A percentile compares a stretch with the other conserved stretches of the same genome.
phyloP scores from a whole-genome alignment of 2,113 vertebrate genomes.

The Pollimyrus isidori region DNA sequence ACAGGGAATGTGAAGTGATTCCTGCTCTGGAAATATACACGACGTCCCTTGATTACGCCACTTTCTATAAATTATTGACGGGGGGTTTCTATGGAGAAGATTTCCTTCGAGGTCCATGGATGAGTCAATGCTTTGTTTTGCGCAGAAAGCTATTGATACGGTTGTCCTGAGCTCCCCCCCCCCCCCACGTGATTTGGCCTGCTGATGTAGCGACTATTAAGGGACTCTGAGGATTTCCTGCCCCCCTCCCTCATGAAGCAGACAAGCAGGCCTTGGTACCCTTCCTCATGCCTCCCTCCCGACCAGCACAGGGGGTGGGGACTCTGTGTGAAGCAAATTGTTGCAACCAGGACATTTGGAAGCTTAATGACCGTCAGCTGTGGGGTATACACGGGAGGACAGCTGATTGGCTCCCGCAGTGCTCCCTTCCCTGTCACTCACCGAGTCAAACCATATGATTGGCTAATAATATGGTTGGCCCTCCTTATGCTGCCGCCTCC shows the following conservation, averaged over 20 bases:
- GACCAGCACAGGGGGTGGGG: not conserved
- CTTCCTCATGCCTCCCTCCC: not conserved
- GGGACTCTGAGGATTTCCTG: not conserved
- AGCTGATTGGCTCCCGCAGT: not conserved
- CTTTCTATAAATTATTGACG: not conserved
- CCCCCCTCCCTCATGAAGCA: not conserved
- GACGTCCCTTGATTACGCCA: not conserved
- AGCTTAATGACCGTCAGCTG: not conserved
- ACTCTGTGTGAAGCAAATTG: not conserved
- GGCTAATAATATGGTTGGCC: not conserved
- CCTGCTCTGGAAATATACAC: constrained; percentile 4
- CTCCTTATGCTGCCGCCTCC: not conserved
- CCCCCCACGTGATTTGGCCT: not conserved
- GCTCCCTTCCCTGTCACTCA: not conserved
- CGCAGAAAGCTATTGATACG: constrained; percentile 3
- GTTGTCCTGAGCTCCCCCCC: not conserved
- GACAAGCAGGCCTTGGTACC: not conserved
- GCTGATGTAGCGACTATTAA: not conserved
- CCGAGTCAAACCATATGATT: not conserved
- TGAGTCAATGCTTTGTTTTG: not conserved
- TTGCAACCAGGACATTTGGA: not conserved
- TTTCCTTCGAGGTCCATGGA: not conserved
- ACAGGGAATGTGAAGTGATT: not conserved
- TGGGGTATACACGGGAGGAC: not conserved
- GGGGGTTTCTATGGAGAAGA: not conserved